Conservation (phyloP, 2,888 invertebrate genomes). For the Patella pellucida region DNA sequence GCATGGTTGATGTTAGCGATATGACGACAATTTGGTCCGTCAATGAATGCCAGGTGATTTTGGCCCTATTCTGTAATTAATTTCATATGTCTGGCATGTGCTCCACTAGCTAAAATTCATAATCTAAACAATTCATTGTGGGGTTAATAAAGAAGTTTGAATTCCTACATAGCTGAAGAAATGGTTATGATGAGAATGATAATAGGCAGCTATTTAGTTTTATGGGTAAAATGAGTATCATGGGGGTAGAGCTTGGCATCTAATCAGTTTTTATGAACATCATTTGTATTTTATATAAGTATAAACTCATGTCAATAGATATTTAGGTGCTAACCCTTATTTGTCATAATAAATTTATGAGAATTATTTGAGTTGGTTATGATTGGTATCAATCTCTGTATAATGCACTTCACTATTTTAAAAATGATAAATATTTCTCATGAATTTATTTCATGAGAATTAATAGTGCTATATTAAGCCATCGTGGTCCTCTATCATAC, state of each 20-base stretch:
- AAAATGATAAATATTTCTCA: too few relatives aligned
- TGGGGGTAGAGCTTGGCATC: background rate
- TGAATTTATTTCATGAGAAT: too few relatives aligned
- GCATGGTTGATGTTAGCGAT: slow-evolving; percentile 15
- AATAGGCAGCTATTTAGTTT: slow-evolving; percentile 13
- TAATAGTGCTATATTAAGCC: too few relatives aligned
- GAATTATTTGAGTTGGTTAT: too few relatives aligned
- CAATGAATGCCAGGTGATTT: slow-evolving; percentile 18
- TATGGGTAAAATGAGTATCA: slow-evolving; percentile 19
- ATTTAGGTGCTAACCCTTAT: too few relatives aligned
- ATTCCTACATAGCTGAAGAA: background rate
- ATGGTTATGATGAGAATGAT: slow-evolving; percentile 11
- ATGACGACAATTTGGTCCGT: slow-evolving; percentile 18
- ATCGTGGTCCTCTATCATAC: too few relatives aligned
- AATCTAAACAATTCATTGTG: slow-evolving; percentile 21
- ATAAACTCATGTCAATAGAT: background rate
- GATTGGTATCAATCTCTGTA: too few relatives aligned
- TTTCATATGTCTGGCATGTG: slow-evolving; percentile 15
- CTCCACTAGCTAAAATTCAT: background rate
- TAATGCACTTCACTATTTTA: too few relatives aligned
- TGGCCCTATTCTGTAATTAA: slow-evolving; percentile 9
- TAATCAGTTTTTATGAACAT: too few relatives aligned
- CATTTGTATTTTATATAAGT: too few relatives aligned
- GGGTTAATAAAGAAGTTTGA: slow-evolving; percentile 18
- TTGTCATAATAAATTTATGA: too few relatives aligned